Evolutionary conservation across 1,140 invertebrate genomes (phyloP).

Genomic region (Aricia agestis): DNA sequence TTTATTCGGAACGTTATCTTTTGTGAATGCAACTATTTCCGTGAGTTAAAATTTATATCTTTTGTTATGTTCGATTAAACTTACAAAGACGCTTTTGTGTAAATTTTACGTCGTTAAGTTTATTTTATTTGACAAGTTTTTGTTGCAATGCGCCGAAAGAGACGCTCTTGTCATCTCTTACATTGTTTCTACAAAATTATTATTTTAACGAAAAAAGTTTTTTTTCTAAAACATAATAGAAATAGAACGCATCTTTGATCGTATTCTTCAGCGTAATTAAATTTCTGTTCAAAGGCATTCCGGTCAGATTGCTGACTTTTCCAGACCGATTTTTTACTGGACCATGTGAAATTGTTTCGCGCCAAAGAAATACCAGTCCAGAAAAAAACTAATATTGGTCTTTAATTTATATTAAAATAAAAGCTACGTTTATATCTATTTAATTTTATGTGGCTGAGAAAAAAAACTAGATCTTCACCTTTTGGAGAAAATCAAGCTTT

Average conservation of each 20-base stretch:
- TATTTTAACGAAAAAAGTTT: not conserved
- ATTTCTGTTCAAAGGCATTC: slow-evolving; percentile 15
- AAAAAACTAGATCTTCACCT: no score
- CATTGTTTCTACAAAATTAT: not conserved
- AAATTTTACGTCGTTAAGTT: slow-evolving; percentile 5
- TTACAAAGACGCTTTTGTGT: slow-evolving; percentile 12
- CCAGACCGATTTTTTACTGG: not conserved
- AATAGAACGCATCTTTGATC: not conserved
- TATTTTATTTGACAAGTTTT: slow-evolving; percentile 2
- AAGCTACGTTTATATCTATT: not conserved
- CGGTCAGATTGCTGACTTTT: not conserved
- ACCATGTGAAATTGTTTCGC: not conserved
- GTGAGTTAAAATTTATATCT: slow-evolving; percentile 14
- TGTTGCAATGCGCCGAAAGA: not conserved
- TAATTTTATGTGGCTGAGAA: no score
- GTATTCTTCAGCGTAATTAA: slow-evolving; percentile 2
- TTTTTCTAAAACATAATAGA: not conserved
- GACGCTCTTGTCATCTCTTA: not conserved
- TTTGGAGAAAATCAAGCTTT: no score
- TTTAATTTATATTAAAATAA: not conserved
- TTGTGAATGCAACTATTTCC: slow-evolving; percentile 16
- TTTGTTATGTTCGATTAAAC: slow-evolving; percentile 12
- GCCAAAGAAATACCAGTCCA: slow-evolving; percentile 6
- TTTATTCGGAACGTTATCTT: slow-evolving; percentile 15
- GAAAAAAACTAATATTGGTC: not conserved